phyloP scores from a whole-genome alignment of 2,888 invertebrate species.

The Alloscopus bannaensis region DNA sequence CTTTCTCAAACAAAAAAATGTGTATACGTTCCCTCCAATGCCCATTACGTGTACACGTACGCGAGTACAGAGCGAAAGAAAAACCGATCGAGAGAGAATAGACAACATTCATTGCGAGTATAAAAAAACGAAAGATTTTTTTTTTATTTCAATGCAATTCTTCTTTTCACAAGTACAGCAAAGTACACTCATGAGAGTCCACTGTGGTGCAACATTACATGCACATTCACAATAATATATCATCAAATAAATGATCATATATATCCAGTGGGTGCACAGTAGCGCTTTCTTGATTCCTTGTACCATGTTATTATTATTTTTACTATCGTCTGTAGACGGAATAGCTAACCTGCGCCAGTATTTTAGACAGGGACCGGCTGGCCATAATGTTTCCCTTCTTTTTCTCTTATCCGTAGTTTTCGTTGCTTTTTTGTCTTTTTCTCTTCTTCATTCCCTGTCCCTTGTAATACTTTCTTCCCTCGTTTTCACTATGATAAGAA shows the following conservation, averaged over 20 bases:
- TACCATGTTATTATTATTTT: slow-evolving; percentile 13
- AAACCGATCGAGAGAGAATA: too few species aligned
- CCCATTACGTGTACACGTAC: too few species aligned
- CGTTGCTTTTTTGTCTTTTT: too few species aligned
- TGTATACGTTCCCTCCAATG: too few species aligned
- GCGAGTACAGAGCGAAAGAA: too few species aligned
- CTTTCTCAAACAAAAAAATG: too few species aligned
- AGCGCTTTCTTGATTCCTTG: slow-evolving; percentile 12
- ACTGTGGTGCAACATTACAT: slow-evolving; percentile 4
- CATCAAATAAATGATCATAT: slow-evolving; percentile 28
- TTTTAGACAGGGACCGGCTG: slow-evolving; percentile 30
- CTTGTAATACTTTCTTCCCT: slow-evolving; percentile 34
- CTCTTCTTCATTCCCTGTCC: slow-evolving; percentile 21
- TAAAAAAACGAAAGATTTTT: too few species aligned
- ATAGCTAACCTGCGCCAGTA: background rate
- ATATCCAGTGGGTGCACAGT: background rate
- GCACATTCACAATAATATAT: slow-evolving; percentile 20
- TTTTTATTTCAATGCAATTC: too few species aligned
- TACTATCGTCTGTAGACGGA: slow-evolving; percentile 1
- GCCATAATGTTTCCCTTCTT: slow-evolving; percentile 35
- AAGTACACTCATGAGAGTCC: slow-evolving; percentile 19
- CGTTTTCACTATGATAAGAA: slow-evolving; percentile 28
- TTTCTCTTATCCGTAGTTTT: slow-evolving; percentile 14
- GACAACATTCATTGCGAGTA: too few species aligned
- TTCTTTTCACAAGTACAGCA: slow-evolving; percentile 1